Percentiles rank a stretch among this genome's conserved stretches.
These are phyloP conservation scores for Gracilinanus agilis DNA, from an alignment of 2,113 vertebrate genomes.

Conservation along the genomic window DNA sequence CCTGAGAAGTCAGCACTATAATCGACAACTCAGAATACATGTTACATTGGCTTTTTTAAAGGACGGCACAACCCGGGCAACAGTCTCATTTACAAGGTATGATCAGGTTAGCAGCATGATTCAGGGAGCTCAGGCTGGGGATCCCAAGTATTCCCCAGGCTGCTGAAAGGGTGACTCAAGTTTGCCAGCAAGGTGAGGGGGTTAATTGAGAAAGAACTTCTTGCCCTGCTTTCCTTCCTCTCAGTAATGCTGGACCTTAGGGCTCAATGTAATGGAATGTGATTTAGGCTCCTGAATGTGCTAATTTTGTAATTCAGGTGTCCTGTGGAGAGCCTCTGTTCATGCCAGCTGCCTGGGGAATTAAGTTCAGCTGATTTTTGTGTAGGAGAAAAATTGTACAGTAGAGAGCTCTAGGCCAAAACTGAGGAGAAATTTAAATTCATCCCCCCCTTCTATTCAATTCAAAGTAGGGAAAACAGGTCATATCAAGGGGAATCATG, in stretches of 20 bases:
- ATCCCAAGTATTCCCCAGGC: constrained; percentile 16
- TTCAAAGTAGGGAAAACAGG: constrained; percentile 75
- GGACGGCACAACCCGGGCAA: constrained; percentile 40
- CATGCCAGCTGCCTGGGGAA: constrained; percentile 81
- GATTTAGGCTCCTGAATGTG: constrained; percentile 83
- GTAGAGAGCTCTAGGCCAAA: constrained; percentile 79
- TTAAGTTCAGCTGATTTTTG: constrained; percentile 82
- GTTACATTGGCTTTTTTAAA: constrained; percentile 23
- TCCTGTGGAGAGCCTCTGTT: constrained; percentile 81
- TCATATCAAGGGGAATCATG: constrained; percentile 70
- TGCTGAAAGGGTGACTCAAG: constrained; percentile 78
- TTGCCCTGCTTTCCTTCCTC: constrained; percentile 77
- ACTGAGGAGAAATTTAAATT: constrained; percentile 81
- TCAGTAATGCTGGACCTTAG: constrained; percentile 77
- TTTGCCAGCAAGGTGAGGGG: constrained; percentile 74
- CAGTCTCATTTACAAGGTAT: constrained; percentile 51
- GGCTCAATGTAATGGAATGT: constrained; percentile 82
- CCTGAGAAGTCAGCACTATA: neutral
- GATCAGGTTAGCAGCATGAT: constrained; percentile 32
- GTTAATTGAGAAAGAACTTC: constrained; percentile 81
- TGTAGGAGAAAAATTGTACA: constrained; percentile 78
- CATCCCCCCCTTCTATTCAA: constrained; percentile 74
- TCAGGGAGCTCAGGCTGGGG: constrained; percentile 42
- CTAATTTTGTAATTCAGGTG: constrained; percentile 84
- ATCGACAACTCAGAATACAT: neutral